These are phyloP conservation scores for Drosophila dives DNA, from an alignment of 2,888 invertebrate species.

Conservation along the genomic window DNA sequence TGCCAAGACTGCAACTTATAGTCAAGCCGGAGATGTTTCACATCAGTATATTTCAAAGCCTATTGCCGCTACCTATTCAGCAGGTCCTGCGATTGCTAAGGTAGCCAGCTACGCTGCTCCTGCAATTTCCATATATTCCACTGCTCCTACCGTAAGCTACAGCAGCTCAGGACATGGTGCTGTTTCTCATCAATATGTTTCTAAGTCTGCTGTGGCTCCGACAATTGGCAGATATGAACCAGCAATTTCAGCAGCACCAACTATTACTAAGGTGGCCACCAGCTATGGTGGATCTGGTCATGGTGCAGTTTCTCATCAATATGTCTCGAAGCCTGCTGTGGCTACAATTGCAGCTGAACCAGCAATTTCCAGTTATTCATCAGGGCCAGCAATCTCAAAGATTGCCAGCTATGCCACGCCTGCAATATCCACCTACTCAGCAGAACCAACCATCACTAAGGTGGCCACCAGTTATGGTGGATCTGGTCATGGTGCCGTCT, in stretches of 20 bases:
- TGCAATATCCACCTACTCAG: slow-evolving; percentile 52
- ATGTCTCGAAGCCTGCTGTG: slow-evolving; percentile 66
- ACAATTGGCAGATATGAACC: slow-evolving; percentile 48
- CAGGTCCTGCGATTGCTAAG: slow-evolving; percentile 55
- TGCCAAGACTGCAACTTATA: slow-evolving; percentile 52
- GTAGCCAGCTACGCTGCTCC: slow-evolving; percentile 52
- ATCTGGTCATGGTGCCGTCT: slow-evolving; percentile 22
- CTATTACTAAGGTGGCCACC: slow-evolving; percentile 18
- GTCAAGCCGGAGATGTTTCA: slow-evolving; percentile 54
- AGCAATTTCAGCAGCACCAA: slow-evolving; percentile 33
- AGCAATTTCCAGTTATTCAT: slow-evolving; percentile 42
- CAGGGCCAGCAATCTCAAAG: slow-evolving; percentile 48
- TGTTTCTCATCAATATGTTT: slow-evolving; percentile 29
- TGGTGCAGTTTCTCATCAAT: slow-evolving; percentile 63
- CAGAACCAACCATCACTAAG: slow-evolving; percentile 36
- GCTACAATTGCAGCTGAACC: slow-evolving; percentile 35
- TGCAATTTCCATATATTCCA: slow-evolving; percentile 54
- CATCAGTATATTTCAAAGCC: slow-evolving; percentile 75
- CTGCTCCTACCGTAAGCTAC: slow-evolving; percentile 50
- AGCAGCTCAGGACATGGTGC: slow-evolving; percentile 27
- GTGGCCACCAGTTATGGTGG: slow-evolving; percentile 36
- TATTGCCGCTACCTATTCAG: slow-evolving; percentile 41
- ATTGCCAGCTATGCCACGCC: slow-evolving; percentile 49
- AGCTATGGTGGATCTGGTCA: slow-evolving; percentile 26
- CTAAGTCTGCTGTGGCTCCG: slow-evolving; percentile 67